A percentile compares a stretch with the other conserved stretches of the same genome.
phyloP scores from a whole-genome alignment of 2,888 invertebrate genomes.

The Rhaphigaster nebulosa region DNA sequence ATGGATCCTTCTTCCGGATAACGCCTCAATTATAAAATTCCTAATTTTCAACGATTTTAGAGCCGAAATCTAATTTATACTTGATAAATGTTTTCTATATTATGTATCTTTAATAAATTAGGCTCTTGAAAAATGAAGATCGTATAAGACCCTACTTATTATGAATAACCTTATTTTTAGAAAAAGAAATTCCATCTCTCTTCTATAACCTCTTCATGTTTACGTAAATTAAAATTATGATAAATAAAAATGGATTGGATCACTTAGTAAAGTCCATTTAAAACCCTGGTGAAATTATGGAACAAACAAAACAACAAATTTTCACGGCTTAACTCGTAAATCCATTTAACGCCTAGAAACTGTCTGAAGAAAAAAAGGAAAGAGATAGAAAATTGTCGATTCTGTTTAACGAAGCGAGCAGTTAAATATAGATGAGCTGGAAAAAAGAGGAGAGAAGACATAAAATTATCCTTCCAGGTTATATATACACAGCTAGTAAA shows the following conservation, averaged over 20 bases:
- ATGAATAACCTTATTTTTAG: too few species aligned
- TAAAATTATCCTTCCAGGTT: conserved; percentile 63
- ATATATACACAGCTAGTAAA: conserved; percentile 51
- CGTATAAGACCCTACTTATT: too few species aligned
- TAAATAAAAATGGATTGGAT: neutral
- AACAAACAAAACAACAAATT: neutral
- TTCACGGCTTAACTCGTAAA: neutral
- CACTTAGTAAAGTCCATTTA: neutral
- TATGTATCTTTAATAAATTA: too few species aligned
- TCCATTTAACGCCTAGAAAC: conserved; percentile 22
- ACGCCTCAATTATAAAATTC: too few species aligned
- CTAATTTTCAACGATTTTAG: too few species aligned
- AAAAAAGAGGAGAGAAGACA: conserved; percentile 59
- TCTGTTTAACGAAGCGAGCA: conserved; percentile 61
- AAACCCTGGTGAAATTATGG: neutral
- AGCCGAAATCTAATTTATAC: too few species aligned
- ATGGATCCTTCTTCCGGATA: too few species aligned
- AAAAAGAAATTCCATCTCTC: too few species aligned
- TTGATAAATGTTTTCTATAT: too few species aligned
- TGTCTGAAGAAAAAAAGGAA: neutral
- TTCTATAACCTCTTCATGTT: too few species aligned
- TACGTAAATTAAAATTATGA: too few species aligned
- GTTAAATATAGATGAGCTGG: conserved; percentile 54
- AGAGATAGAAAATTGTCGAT: conserved; percentile 12
- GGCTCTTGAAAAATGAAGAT: too few species aligned